phyloP scores from a whole-genome alignment of 2,888 invertebrate genomes.

The Thelaira solivaga region DNA sequence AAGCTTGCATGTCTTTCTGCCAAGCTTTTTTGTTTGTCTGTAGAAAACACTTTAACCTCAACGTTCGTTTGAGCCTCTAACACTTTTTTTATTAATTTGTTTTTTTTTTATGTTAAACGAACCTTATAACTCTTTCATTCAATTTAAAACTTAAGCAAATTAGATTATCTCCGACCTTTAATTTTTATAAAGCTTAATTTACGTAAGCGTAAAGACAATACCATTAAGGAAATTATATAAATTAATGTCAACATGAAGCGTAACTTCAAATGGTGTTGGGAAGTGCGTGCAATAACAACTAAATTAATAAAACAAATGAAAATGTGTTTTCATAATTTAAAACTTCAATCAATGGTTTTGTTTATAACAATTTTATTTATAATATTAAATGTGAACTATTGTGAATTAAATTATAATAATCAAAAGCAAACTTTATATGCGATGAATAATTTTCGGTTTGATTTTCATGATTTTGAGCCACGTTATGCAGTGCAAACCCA shows the following conservation, averaged over 20 bases:
- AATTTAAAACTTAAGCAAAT: background rate
- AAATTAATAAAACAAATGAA: too few relatives aligned
- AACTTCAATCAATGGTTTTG: too few relatives aligned
- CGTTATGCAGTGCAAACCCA: slow-evolving; percentile 50
- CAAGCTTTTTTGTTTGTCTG: too few relatives aligned
- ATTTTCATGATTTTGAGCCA: slow-evolving; percentile 71
- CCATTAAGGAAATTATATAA: too few relatives aligned
- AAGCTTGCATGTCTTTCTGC: too few relatives aligned
- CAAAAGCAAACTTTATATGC: too few relatives aligned
- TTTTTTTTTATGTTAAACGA: slow-evolving; percentile 31
- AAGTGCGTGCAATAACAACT: too few relatives aligned
- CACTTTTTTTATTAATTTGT: background rate
- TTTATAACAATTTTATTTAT: slow-evolving; percentile 11
- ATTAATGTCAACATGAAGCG: background rate
- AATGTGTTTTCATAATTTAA: slow-evolving; percentile 24
- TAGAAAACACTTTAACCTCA: too few relatives aligned
- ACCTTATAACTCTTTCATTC: slow-evolving; percentile 30
- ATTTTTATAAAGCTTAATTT: too few relatives aligned
- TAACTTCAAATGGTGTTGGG: too few relatives aligned
- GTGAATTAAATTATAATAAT: slow-evolving; percentile 59
- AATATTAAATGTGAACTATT: slow-evolving; percentile 34
- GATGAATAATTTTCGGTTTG: slow-evolving; percentile 66
- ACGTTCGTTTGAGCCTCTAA: too few relatives aligned
- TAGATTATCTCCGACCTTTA: background rate
- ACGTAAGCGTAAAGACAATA: slow-evolving; percentile 1